Conservation (phyloP, 1,140 invertebrate species). For the Drosophila bocki region DNA sequence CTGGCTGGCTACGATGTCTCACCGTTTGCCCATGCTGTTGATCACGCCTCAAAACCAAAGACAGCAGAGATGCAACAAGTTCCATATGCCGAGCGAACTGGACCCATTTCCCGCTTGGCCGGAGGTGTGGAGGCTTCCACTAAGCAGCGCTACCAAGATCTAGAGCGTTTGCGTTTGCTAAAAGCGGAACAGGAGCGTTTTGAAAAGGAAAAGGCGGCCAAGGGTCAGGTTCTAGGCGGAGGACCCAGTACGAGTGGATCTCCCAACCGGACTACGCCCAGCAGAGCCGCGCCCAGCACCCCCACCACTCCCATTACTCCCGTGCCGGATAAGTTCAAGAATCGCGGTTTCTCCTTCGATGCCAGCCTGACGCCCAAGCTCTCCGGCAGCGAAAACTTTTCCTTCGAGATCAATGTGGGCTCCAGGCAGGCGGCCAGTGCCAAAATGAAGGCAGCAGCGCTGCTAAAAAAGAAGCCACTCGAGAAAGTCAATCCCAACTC, state of each 20-base stretch:
- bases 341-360: slow-evolving; percentile 69
- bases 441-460: slow-evolving; percentile 88
- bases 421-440: slow-evolving; percentile 87
- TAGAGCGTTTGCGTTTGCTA: slow-evolving; percentile 87
- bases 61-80: slow-evolving; percentile 14
- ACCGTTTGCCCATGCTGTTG: slow-evolving; percentile 60
- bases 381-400: slow-evolving; percentile 81
- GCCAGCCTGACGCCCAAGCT: slow-evolving; percentile 65
- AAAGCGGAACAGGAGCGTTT: slow-evolving; percentile 68
- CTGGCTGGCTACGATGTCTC: slow-evolving; percentile 76
- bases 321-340: slow-evolving; percentile 79
- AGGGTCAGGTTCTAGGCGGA: slow-evolving; percentile 29
- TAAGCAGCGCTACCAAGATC: slow-evolving; percentile 87
- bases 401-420: slow-evolving; percentile 88
- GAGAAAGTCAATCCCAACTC: slow-evolving; percentile 90
- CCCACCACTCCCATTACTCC: slow-evolving; percentile 34
- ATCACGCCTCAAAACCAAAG: slow-evolving; percentile 66
- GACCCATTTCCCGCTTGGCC: slow-evolving; percentile 80
- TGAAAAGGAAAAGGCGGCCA: slow-evolving; percentile 11
- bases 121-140: slow-evolving; percentile 87
- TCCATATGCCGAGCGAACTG: slow-evolving; percentile 71
- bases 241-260: neutral
- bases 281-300: neutral
- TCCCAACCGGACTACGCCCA: neutral
- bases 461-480: slow-evolving; percentile 89